Conservation (phyloP, 2,797 vertebrate genomes). For the Pampus argenteus region DNA sequence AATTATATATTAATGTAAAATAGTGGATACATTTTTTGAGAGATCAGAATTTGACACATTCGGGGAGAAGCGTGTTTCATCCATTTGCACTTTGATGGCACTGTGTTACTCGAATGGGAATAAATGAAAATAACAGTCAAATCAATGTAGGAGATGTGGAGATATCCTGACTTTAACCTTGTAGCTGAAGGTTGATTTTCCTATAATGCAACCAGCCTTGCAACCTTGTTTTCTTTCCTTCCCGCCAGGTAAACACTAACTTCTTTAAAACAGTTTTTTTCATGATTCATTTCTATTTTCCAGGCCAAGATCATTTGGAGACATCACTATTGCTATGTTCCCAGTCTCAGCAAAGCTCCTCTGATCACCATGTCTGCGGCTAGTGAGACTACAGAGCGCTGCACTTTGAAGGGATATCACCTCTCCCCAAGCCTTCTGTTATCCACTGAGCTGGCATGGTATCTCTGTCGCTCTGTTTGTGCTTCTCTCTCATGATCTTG, state of each 20-base stretch:
- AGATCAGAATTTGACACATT: too few species aligned
- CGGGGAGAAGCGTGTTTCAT: too few species aligned
- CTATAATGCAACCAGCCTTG: too few species aligned
- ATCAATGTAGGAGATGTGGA: background rate
- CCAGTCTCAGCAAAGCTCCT: too few species aligned
- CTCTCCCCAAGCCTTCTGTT: constrained; percentile 1
- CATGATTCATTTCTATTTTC: too few species aligned
- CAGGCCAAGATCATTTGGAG: too few species aligned
- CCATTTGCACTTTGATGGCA: constrained; percentile 16
- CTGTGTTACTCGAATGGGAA: background rate
- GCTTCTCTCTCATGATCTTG: background rate
- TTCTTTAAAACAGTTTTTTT: background rate
- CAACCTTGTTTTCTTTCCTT: too few species aligned
- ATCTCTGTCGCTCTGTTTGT: background rate
- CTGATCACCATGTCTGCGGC: background rate
- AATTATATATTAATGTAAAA: too few species aligned
- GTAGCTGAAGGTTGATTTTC: too few species aligned
- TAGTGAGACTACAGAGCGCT: background rate
- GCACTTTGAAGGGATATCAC: constrained; percentile 28
- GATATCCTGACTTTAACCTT: background rate
- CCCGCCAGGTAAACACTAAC: background rate
- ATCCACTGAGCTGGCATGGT: background rate
- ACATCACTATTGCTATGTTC: too few species aligned
- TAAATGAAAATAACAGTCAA: background rate
- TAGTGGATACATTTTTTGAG: too few species aligned